phyloP scores from a whole-genome alignment of 2,113 vertebrate genomes.

The Nothobranchius furzeri region DNA sequence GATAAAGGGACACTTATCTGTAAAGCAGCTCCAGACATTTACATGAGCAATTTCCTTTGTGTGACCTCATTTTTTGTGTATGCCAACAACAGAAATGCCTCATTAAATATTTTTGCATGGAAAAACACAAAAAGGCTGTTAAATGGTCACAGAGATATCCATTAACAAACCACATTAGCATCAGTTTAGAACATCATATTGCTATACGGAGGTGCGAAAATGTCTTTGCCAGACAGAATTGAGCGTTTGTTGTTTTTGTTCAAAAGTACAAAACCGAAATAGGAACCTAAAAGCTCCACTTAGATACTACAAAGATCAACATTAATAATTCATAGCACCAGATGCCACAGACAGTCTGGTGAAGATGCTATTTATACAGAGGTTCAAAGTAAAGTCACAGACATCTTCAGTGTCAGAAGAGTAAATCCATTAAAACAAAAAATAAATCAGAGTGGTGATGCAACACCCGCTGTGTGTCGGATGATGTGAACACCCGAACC shows the following conservation, averaged over 20 bases:
- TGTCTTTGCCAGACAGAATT: constrained; percentile 22
- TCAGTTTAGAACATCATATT: constrained; percentile 7
- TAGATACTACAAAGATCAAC: constrained; percentile 14
- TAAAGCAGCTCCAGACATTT: constrained; percentile 28
- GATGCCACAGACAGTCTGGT: constrained; percentile 25
- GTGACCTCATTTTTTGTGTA: constrained; percentile 15
- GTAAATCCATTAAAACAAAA: constrained; percentile 46
- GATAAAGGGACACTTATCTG: constrained; percentile 7
- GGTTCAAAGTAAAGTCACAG: constrained; percentile 40
- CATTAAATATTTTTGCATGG: constrained; percentile 21
- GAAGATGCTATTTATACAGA: constrained; percentile 30
- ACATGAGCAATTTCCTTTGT: background rate
- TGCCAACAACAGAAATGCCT: constrained; percentile 12
- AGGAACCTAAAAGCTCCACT: constrained; percentile 30
- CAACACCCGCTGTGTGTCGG: constrained; percentile 43
- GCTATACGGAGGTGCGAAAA: constrained; percentile 1
- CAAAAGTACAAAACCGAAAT: constrained; percentile 25
- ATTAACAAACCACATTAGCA: constrained; percentile 8
- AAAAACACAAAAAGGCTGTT: constrained; percentile 5
- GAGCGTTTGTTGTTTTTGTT: constrained; percentile 10
- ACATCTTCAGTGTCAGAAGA: constrained; percentile 27
- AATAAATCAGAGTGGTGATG: constrained; percentile 33
- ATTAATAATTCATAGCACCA: constrained; percentile 42
- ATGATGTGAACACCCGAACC: constrained; percentile 41
- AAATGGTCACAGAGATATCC: constrained; percentile 15